Evolutionary conservation across 37 sponge, comb jelly and placozoan species (phyloP).

Genomic region (Bolinopsis microptera): DNA sequence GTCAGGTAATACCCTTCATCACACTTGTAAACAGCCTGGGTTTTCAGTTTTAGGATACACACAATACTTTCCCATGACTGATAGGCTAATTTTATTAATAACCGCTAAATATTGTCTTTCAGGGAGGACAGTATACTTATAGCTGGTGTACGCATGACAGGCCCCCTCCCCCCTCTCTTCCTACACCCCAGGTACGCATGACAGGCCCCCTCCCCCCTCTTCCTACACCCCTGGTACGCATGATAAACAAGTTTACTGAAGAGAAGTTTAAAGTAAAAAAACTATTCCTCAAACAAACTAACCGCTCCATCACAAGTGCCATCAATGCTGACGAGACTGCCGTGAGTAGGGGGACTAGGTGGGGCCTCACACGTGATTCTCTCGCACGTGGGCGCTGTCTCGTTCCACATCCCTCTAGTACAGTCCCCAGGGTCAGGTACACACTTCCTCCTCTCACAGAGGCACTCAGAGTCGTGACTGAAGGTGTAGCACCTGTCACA

Average conservation of each 20-base stretch:
- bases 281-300: neutral
- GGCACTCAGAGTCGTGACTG: constrained; percentile 26
- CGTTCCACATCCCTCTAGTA: constrained; percentile 48
- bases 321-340: neutral
- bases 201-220: too few relatives aligned
- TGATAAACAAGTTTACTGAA: too few relatives aligned
- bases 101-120: too few relatives aligned
- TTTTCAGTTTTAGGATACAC: too few relatives aligned
- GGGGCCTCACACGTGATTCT: constrained; percentile 9
- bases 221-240: too few relatives aligned
- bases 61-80: too few relatives aligned
- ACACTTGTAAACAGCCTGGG: constrained; percentile 40
- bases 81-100: too few relatives aligned
- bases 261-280: too few relatives aligned
- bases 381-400: constrained; percentile 42
- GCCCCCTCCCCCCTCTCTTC: too few relatives aligned
- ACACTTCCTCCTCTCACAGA: constrained; percentile 45
- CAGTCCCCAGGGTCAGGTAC: constrained; percentile 22
- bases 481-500: constrained; percentile 34
- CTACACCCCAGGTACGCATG: too few relatives aligned
- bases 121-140: too few relatives aligned
- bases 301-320: constrained; percentile 32
- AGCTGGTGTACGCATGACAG: too few relatives aligned
- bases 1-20: constrained; percentile 50
- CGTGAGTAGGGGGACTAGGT: neutral